These are phyloP conservation scores for Pachypanchax playfairii DNA, from an alignment of 2,113 vertebrate species.

Conservation along the genomic window DNA sequence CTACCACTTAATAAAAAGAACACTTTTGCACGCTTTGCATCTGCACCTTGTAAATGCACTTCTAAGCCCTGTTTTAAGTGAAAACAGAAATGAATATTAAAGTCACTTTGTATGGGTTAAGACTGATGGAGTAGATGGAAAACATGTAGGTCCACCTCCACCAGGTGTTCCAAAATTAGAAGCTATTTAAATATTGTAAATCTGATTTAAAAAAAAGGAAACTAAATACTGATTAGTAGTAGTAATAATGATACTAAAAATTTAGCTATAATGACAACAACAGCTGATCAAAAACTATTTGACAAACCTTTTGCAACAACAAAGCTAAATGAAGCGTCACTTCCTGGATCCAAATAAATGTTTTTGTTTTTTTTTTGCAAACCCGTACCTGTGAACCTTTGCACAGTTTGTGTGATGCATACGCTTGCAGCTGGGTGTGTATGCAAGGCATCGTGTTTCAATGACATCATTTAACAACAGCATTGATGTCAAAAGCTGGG, in stretches of 20 bases:
- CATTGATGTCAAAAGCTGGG: conserved; percentile 71
- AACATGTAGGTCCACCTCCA: no score
- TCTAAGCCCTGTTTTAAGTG: conserved; percentile 64
- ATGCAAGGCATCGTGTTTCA: conserved; percentile 61
- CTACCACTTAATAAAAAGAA: conserved; percentile 77
- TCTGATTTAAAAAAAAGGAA: background rate
- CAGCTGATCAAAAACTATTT: no score
- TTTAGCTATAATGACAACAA: background rate
- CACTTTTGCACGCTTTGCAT: conserved; percentile 56
- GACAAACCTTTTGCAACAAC: background rate
- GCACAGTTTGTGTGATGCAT: background rate
- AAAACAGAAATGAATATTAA: conserved; percentile 70
- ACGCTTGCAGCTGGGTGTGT: conserved; percentile 19
- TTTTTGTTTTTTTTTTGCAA: background rate
- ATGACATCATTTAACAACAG: conserved; percentile 76
- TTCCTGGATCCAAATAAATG: background rate
- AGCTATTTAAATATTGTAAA: background rate
- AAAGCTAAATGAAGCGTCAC: background rate
- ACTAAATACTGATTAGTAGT: no score
- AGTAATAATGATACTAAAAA: no score
- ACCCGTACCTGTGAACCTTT: background rate
- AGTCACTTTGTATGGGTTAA: conserved; percentile 29
- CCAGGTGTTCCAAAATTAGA: background rate
- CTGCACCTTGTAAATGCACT: conserved; percentile 66
- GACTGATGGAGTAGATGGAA: conserved; percentile 25